Evolutionary conservation across 2,888 invertebrate species (phyloP), one percentile per base, ranked within the genome.

Genomic region (Carabus problematicus): DNA sequence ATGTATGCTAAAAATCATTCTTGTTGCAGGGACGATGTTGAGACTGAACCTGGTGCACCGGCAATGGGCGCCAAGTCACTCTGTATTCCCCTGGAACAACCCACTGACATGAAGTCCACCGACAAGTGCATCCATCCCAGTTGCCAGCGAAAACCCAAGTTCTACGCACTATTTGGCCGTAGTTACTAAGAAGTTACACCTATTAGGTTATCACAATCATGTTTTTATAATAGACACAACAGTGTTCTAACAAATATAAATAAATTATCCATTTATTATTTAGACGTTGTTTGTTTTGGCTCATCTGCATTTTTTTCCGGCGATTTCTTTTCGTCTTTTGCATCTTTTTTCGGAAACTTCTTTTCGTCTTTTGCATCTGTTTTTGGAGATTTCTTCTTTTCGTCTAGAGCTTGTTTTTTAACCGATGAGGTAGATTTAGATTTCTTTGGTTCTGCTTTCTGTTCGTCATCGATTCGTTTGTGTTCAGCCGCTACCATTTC

Each of bases 31-130:
- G 89, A 86, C 70, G 89, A 91, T 62, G 86, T 75, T 1, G 85
- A 87, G 70, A 85, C 82, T 55, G 91, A 92, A 71, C 86, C 90
- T 63, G 95, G 94, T 70, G 93, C 93, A 18, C 95, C 97, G 19
- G 90, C 97, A 0, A 99, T 99, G 98, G 99, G 99, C 47, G 99
- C 99, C 7, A 99, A 99, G 83, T 91, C 95, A 8, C 86, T 99
- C n/a, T 99, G 99, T 81, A 94, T 98, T 77, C 99, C 99, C 2
- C 93, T 98, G 81, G 87, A 93, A 59, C 98, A 95, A 77, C 92
- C 94, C 0, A 85, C 88, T 1, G 78, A 84, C 3, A 85, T 93
- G 52, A 79, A 85, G 6, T 79, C 84, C 8, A 79, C 81, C 2
- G 88, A 92, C 72, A 90, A 88, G 75, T 99, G 99, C 81, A 92